Base-by-base conservation (phyloP, 2,113 vertebrate genomes). In the Hucho hucho region DNA sequence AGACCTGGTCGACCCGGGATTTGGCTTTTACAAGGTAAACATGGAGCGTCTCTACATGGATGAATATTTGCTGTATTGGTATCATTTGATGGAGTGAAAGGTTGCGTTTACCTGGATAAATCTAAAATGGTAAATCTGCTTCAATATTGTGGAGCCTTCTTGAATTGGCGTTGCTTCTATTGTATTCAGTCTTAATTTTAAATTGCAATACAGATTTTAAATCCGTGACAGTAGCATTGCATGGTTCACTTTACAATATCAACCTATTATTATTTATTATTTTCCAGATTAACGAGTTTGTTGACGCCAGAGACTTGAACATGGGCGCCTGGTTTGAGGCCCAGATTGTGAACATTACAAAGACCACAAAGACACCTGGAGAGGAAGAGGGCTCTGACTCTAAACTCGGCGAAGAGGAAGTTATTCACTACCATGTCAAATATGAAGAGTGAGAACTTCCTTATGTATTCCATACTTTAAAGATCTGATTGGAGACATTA, bases 321-420 rank as follows among this genome's bases (percentile, higher is more conserved):
- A 97, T 98, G 95, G 97, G 97, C 0, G 97, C 97, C 0, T 99
- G 98, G 98, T 99, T 98, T 76, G 97, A 99, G 89, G 98, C 95
- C 0, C 92, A 96, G 78, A 90, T 99, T 1, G 86, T 96, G 3
- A 94, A 95, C 0, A 94, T 98, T 28, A 95, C 94, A 0, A 94
- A 89, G 93, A 77, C 89, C 25, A 2, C 22, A 72, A 86, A 29
- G 61, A 86, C 73, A 32, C 87, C 83, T 4, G 90, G 88, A 78
- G 3, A 83, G 75, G 37, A 43, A 43, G 71, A 68, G 76, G 72
- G 67, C 0, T 76, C 79, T 0, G 87, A 85, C 1, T 69, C 56
- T 24, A 65, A 83, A 0, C 56, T 86, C 6, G 58, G 29, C 4
- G 79, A 75, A 16, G 91, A 91, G 43, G 90, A 93, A 63, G 75